Percentiles rank a stretch among this genome's conserved stretches.
Evolutionary conservation across 2,888 invertebrate species (phyloP).

Genomic region (Nezara viridula): DNA sequence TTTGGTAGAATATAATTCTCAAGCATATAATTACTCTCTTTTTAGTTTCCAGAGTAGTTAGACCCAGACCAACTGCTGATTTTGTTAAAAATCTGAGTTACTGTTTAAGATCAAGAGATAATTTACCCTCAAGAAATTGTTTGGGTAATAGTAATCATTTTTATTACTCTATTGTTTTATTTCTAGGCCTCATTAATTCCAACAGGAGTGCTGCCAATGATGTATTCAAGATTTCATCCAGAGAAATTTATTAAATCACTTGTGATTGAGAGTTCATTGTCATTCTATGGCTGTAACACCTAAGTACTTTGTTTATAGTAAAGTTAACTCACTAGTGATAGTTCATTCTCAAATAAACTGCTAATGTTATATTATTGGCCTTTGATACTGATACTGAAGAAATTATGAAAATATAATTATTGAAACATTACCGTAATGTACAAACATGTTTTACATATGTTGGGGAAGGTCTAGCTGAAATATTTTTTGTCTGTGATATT

Average conservation of each 20-base stretch:
- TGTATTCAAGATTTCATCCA: not conserved
- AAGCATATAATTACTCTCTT: not conserved
- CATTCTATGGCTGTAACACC: no score
- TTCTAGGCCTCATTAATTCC: not conserved
- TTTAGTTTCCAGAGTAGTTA: slow-evolving; percentile 36
- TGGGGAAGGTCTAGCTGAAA: no score
- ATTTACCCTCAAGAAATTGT: slow-evolving; percentile 22
- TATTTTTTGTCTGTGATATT: no score
- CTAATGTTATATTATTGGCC: no score
- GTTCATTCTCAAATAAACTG: no score
- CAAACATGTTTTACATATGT: no score
- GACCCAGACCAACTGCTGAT: not conserved
- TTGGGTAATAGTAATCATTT: not conserved
- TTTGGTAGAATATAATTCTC: not conserved
- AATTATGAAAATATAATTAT: no score
- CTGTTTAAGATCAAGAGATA: slow-evolving; percentile 41
- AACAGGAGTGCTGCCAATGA: not conserved
- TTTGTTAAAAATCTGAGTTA: slow-evolving; percentile 32
- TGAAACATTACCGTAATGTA: no score
- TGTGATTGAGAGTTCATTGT: no score
- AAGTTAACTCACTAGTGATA: no score
- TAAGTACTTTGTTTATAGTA: no score
- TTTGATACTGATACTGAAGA: no score
- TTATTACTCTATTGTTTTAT: not conserved
- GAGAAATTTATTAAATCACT: not conserved